phyloP scores from a whole-genome alignment of 2,888 invertebrate species.

The Acheta domesticus region DNA sequence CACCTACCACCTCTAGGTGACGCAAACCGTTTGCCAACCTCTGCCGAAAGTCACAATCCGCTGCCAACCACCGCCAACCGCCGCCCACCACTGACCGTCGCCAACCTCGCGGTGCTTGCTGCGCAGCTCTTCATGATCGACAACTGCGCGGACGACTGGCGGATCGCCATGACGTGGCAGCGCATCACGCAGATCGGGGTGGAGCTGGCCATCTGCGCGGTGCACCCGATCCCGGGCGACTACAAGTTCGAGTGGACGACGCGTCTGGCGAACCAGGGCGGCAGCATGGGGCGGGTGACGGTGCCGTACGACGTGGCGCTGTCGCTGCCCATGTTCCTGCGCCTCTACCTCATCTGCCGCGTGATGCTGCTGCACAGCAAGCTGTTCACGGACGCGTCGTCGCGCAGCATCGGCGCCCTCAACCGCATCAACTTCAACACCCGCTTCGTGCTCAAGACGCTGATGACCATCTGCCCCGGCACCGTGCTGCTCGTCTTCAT shows the following conservation, averaged over 20 bases:
- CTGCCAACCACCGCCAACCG: no score
- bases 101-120: neutral
- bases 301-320: conserved; percentile 96
- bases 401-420: conserved; percentile 78
- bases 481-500: conserved; percentile 97
- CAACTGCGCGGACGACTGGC: conserved; percentile 99
- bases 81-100: no score
- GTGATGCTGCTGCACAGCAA: conserved; percentile 99
- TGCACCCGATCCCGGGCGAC: conserved; percentile 97
- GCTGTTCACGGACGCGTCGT: conserved; percentile 99
- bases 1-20: no score
- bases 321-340: conserved; percentile 98
- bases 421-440: conserved; percentile 99
- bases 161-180: conserved; percentile 99
- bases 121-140: conserved; percentile 98
- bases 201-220: conserved; percentile 92
- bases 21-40: no score
- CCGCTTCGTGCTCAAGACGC: conserved; percentile 92
- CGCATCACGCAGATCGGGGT: conserved; percentile 87
- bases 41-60: no score
- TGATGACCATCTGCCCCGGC: conserved; percentile 99
- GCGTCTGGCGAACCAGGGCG: conserved; percentile 83
- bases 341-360: conserved; percentile 97
- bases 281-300: conserved; percentile 58
- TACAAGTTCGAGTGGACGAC: conserved; percentile 96